Evolutionary conservation across 2,797 vertebrate species (phyloP), one percentile per base, ranked within the genome.

Genomic region (Sebastes steindachneri): DNA sequence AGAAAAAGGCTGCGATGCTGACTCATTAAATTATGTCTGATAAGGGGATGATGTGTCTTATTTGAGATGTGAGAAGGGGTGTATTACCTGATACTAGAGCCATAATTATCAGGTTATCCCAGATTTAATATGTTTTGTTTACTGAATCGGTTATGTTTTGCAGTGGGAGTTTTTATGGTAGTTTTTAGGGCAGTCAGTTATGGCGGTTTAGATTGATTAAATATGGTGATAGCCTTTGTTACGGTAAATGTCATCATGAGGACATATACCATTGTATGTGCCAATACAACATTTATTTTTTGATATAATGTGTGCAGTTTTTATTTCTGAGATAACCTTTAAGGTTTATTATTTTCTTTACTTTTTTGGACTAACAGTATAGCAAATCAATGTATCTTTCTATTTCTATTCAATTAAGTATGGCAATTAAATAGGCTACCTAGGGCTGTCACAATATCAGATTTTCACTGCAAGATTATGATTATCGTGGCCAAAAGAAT

Each of bases 21-120:
- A 79, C 77, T 92, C 80, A 90, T 91, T 90, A 84, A 78, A 82
- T 86, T 71, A 81, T 21, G 25, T 70, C 25, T 63, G 71, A 79
- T 60, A 62, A 71, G 33, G 28, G 25, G 29, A 51, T 78, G 73
- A 60, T 79, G 5, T 58, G 66, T 19, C n/a, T 69, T 77, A 45
- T 75, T 77, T 57, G 17, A 63, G 41, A 77, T 33, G 17, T 62
- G 25, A 55, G 64, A 68, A 4, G 9, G 14, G 19, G 17, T 28
- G 2, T 41, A 5, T 74, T 79, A 74, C 9, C 28, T 41, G 57
- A 69, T 53, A 64, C 29, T 14, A 28, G 21, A 60, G 58, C 29
- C 35, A 29, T 53, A 26, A 15, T 55, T 53, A 45, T 58, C 26
- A 57, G 62, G 68, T 69, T 59, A 48, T 68, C 28, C 26, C 7